These are phyloP conservation scores for Cherax quadricarinatus DNA, from an alignment of 1,140 invertebrate genomes.

Conservation along the genomic window DNA sequence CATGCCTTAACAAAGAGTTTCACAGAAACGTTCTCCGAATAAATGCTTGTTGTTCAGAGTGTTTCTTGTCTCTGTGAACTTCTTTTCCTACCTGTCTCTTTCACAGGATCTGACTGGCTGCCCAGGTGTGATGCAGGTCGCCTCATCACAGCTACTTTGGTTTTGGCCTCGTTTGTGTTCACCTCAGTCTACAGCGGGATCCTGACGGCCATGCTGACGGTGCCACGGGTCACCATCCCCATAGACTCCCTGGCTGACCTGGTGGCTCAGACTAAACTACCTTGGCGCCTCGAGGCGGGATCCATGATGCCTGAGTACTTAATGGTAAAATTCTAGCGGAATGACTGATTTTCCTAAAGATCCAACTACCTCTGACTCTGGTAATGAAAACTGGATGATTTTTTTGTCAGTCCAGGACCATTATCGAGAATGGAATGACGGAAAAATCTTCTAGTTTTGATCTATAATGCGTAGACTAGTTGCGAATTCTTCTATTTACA, in stretches of 20 bases:
- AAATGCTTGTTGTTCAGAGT: too few relatives aligned
- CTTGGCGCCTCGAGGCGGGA: slow-evolving; percentile 13
- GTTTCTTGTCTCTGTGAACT: too few relatives aligned
- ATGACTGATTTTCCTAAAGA: too few relatives aligned
- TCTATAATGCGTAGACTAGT: too few relatives aligned
- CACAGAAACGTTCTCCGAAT: too few relatives aligned
- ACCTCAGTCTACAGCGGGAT: slow-evolving; percentile 26
- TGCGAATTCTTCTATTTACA: too few relatives aligned
- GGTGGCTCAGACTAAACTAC: slow-evolving; percentile 15
- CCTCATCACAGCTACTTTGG: background rate
- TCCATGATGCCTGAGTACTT: slow-evolving; percentile 9
- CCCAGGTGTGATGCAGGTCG: background rate
- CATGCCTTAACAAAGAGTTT: too few relatives aligned
- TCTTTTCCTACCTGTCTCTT: background rate
- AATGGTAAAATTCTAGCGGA: background rate
- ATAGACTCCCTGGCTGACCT: slow-evolving; percentile 38
- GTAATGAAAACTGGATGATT: too few relatives aligned
- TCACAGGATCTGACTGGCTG: background rate
- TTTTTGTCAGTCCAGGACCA: too few relatives aligned
- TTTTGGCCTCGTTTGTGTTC: slow-evolving; percentile 24
- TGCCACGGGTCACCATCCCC: slow-evolving; percentile 39
- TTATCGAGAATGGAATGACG: too few relatives aligned
- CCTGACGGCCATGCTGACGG: slow-evolving; percentile 37
- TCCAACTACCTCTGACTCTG: too few relatives aligned
- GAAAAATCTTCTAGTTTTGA: too few relatives aligned